Evolutionary conservation across 2,888 invertebrate species (phyloP).

Genomic region (Catocala nupta): DNA sequence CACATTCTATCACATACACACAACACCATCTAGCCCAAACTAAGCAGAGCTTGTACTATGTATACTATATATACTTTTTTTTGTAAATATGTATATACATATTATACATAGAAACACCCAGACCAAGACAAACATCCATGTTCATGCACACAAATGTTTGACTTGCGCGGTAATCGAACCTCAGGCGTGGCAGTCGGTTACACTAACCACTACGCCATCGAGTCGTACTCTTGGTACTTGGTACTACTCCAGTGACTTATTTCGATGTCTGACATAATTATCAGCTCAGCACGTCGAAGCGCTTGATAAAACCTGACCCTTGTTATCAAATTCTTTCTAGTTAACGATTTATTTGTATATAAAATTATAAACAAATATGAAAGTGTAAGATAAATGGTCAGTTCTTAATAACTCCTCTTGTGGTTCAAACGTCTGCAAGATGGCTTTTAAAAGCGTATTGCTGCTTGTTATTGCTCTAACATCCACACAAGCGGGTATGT

Average conservation of each 20-base stretch:
- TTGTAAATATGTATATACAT: no score
- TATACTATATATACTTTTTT: no score
- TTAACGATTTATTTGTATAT: slow-evolving; percentile 10
- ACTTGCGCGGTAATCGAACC: no score
- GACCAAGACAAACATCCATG: no score
- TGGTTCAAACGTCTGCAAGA: slow-evolving; percentile 9
- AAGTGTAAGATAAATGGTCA: slow-evolving; percentile 8
- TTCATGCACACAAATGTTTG: no score
- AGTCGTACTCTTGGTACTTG: no score
- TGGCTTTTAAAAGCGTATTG: slow-evolving; percentile 12
- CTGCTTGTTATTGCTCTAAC: slow-evolving; percentile 9
- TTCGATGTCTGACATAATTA: neutral
- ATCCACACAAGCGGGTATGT: slow-evolving; percentile 14
- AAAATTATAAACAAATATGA: neutral
- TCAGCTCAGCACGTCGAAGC: neutral
- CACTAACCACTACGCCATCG: no score
- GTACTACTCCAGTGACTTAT: neutral
- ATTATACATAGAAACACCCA: no score
- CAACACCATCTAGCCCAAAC: no score
- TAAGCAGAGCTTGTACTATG: no score
- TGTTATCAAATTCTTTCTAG: slow-evolving; percentile 15
- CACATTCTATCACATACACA: no score
- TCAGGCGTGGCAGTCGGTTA: no score
- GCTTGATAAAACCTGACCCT: slow-evolving; percentile 18
- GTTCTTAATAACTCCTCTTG: slow-evolving; percentile 10